Base-by-base conservation (phyloP, 2,888 invertebrate species). In the Mesorhabditis belari region DNA sequence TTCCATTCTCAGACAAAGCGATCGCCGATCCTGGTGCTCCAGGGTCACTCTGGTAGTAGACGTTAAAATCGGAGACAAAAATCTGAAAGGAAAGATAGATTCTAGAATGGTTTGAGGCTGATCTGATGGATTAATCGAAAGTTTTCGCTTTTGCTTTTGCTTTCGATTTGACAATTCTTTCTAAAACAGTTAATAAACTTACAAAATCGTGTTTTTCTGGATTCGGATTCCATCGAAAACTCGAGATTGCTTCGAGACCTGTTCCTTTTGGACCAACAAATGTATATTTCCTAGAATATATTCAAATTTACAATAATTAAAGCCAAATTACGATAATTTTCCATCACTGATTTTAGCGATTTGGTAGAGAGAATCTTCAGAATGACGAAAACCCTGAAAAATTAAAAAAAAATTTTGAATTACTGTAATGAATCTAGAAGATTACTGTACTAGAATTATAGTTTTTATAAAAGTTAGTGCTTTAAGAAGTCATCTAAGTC, bases 1-100 rank as follows among this genome's bases (percentile, higher is more conserved):
- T 54, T 25, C 70, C 72, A 54, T 65, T 63, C 6, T 62, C 55
- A 9, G 68, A 68, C 29, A 73, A 58, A 21, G 64, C 64, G 35
- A 69, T 55, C 3, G 69, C 70, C 5, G 57, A 54, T 5, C 64
- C 65, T 26, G 66, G 69, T 5, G 62, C 49, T 28, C 67, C 69
- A 0, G 72, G 72, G 50, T 73, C 64, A n/a, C 58, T 56, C 62
- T 73, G 72, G 51, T 73, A 73, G 57, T 67, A 73, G 9, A 73
- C 24, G 23, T 70, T 70, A 58, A 66, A 69, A 3, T 69, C 60
- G 21, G 60, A 58, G 6, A 73, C 66, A 57, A 60, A 64, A 5
- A 61, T 61, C 60, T 61, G n/a, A 3, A 51, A 12, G 17, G 17
- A 50, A 12, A 9, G 29, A 35, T 19, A 9, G 27, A 12, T 49